Conservation (phyloP, 1,140 invertebrate species). For the Drosophila truncata region DNA sequence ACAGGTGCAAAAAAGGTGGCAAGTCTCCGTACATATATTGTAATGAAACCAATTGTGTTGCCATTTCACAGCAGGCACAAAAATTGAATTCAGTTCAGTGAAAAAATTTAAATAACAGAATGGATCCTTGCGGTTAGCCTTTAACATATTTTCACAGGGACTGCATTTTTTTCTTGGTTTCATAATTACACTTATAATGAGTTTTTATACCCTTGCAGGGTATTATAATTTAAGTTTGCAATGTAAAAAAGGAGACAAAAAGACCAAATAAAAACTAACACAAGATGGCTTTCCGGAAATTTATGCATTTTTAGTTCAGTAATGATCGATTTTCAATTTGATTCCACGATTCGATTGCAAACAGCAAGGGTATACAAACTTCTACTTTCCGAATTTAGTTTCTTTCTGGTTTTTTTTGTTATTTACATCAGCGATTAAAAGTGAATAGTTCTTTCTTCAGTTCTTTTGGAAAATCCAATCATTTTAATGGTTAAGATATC, state of each 20-base stretch:
- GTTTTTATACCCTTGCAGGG: neutral
- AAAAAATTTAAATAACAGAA: neutral
- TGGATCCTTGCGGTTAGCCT: conserved; percentile 1
- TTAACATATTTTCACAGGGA: neutral
- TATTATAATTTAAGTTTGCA: neutral
- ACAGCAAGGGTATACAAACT: neutral
- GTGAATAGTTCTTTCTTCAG: neutral
- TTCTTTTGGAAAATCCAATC: no score
- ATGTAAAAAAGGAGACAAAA: neutral
- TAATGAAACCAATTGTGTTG: conserved; percentile 22
- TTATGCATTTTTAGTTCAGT: neutral
- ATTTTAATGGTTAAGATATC: no score
- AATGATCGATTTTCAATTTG: neutral
- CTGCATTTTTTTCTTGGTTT: neutral
- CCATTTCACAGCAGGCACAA: neutral
- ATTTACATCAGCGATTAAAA: neutral
- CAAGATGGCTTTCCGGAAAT: neutral
- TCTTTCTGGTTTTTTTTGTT: no score
- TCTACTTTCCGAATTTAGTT: neutral
- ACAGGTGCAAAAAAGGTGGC: conserved; percentile 38
- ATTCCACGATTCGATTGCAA: neutral
- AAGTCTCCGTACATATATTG: conserved; percentile 3
- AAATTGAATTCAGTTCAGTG: conserved; percentile 14
- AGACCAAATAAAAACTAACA: no score
- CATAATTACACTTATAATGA: conserved; percentile 1